These are phyloP conservation scores for Phodopus roborovskii DNA, from an alignment of 2,113 vertebrate genomes.

Conservation along the genomic window DNA sequence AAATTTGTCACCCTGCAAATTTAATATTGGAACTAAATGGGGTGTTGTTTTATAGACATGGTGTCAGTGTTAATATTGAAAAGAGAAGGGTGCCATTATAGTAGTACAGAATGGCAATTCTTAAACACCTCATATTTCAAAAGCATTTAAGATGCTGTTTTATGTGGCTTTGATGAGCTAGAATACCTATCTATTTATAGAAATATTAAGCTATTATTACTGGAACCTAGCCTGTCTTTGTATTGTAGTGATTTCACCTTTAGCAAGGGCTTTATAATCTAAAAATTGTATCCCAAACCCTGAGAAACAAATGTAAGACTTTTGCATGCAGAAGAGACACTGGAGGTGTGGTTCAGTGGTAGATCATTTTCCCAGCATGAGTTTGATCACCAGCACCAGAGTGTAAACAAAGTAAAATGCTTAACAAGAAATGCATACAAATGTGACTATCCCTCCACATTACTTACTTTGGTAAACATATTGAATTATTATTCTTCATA, in stretches of 20 bases:
- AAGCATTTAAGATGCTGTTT: not conserved
- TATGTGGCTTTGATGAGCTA: not conserved
- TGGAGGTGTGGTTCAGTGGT: not conserved
- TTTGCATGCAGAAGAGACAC: not conserved
- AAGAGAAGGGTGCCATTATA: not conserved
- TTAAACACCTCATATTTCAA: not conserved
- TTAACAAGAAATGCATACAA: not conserved
- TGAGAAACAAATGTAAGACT: not conserved
- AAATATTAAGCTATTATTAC: not conserved
- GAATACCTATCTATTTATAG: not conserved
- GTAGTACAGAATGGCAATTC: not conserved
- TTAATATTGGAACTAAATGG: conserved; percentile 36
- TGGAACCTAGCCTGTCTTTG: not conserved
- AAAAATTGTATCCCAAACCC: not conserved
- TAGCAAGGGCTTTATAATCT: not conserved
- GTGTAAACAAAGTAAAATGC: not conserved
- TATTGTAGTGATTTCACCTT: not conserved
- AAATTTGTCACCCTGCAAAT: not conserved
- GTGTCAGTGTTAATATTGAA: conserved; percentile 43
- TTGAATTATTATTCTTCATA: conserved; percentile 1
- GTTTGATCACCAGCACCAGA: not conserved
- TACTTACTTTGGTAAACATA: conserved; percentile 11
- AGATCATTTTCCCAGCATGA: too few species aligned
- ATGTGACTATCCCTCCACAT: not conserved
- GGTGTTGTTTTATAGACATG: not conserved